These are phyloP conservation scores for Doryteuthis pealeii DNA, from an alignment of 1,140 invertebrate species.

Conservation along the genomic window DNA sequence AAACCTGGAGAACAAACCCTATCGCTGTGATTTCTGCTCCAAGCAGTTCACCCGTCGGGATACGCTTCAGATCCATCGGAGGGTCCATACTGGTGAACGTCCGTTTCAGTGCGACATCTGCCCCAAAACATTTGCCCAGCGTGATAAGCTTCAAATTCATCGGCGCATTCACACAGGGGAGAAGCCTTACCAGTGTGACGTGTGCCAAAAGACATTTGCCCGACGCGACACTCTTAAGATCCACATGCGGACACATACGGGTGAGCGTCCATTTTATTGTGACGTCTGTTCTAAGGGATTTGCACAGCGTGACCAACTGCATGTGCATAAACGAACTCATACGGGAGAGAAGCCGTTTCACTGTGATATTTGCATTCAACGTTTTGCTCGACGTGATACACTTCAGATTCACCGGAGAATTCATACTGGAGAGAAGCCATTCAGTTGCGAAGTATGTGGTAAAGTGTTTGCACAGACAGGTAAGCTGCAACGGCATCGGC, in stretches of 20 bases:
- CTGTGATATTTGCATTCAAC: conserved; percentile 56
- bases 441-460: conserved; percentile 50
- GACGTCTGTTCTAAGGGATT: background rate
- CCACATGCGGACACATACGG: conserved; percentile 17
- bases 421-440: conserved; percentile 60
- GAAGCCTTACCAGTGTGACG: conserved; percentile 24
- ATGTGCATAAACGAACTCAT: conserved; percentile 52
- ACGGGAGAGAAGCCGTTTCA: conserved; percentile 52
- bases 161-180: conserved; percentile 23
- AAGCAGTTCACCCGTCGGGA: conserved; percentile 21
- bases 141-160: conserved; percentile 26
- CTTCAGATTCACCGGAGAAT: conserved; percentile 78
- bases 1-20: conserved; percentile 63
- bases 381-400: conserved; percentile 46
- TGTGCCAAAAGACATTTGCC: conserved; percentile 25
- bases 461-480: conserved; percentile 86
- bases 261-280: conserved; percentile 20
- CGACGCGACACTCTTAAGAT: conserved; percentile 17
- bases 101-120: too few relatives aligned
- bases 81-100: conserved; percentile 39
- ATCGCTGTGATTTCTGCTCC: conserved; percentile 22
- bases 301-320: conserved; percentile 24
- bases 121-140: conserved; percentile 42
- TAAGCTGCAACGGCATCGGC: conserved; percentile 86
- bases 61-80: conserved; percentile 22